phyloP scores from a whole-genome alignment of 1,140 invertebrate species.

The Bombus sibiricus region DNA sequence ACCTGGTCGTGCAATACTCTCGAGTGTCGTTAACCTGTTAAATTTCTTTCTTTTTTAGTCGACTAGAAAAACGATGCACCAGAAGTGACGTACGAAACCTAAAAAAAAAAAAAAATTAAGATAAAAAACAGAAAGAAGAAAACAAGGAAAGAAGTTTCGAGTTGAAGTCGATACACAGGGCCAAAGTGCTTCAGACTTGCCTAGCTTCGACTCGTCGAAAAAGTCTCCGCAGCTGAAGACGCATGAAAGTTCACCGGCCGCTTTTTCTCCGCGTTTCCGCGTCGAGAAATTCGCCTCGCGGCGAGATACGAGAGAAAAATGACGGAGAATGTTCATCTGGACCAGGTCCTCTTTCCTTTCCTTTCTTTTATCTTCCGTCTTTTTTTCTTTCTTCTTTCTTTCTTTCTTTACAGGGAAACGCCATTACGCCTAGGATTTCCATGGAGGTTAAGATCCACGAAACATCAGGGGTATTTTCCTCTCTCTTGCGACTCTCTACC shows the following conservation, averaged over 20 bases:
- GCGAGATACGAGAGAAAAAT: slow-evolving; percentile 46
- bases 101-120: not conserved
- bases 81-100: not conserved
- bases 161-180: slow-evolving; percentile 4
- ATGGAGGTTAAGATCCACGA: slow-evolving; percentile 6
- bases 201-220: slow-evolving; percentile 21
- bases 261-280: slow-evolving; percentile 25
- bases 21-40: slow-evolving; percentile 38
- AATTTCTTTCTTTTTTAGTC: slow-evolving; percentile 40
- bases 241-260: slow-evolving; percentile 44
- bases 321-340: slow-evolving; percentile 47
- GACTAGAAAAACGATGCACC: not conserved
- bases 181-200: not conserved
- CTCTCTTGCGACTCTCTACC: not conserved
- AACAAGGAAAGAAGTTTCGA: not conserved
- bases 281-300: slow-evolving; percentile 31
- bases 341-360: slow-evolving; percentile 4
- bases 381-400: not conserved
- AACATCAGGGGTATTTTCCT: not conserved
- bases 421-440: slow-evolving; percentile 30
- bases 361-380: not conserved
- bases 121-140: not conserved
- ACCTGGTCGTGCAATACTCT: slow-evolving; percentile 42
- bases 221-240: slow-evolving; percentile 26
- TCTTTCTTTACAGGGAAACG: slow-evolving; percentile 34